phyloP scores from a whole-genome alignment of 2,888 invertebrate genomes.

The Patella depressa region DNA sequence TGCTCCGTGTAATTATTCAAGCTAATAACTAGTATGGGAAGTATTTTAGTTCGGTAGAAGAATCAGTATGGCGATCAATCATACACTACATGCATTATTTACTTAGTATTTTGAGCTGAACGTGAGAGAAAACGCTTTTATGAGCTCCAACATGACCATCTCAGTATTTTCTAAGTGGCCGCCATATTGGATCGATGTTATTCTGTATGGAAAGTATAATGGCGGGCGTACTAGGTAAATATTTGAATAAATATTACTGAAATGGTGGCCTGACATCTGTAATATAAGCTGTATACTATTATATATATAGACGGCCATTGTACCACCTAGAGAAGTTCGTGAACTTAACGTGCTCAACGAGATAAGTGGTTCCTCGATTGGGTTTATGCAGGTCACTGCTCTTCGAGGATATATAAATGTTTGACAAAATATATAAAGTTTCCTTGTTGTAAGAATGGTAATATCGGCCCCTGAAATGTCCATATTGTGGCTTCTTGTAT shows the following conservation, averaged over 20 bases:
- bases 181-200: slow-evolving; percentile 18
- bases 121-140: slow-evolving; percentile 20
- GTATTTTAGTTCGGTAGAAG: background rate
- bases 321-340: too few species aligned
- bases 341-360: too few species aligned
- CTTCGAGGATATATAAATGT: too few species aligned
- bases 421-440: too few species aligned
- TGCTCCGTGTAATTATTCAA: too few species aligned
- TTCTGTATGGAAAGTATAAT: background rate
- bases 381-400: too few species aligned
- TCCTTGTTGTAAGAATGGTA: too few species aligned
- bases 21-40: too few species aligned
- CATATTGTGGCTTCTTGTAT: too few species aligned
- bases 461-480: too few species aligned
- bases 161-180: background rate
- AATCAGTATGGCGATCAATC: slow-evolving; percentile 22
- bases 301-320: too few species aligned
- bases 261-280: slow-evolving; percentile 24
- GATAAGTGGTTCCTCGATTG: too few species aligned
- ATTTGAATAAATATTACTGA: slow-evolving; percentile 20
- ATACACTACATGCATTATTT: slow-evolving; percentile 21
- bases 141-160: background rate
- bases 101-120: slow-evolving; percentile 22
- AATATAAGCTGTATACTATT: slow-evolving; percentile 19
- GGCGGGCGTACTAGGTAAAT: slow-evolving; percentile 22